Conservation (phyloP, 2,113 vertebrate genomes). For the Coryphaenoides rupestris region DNA sequence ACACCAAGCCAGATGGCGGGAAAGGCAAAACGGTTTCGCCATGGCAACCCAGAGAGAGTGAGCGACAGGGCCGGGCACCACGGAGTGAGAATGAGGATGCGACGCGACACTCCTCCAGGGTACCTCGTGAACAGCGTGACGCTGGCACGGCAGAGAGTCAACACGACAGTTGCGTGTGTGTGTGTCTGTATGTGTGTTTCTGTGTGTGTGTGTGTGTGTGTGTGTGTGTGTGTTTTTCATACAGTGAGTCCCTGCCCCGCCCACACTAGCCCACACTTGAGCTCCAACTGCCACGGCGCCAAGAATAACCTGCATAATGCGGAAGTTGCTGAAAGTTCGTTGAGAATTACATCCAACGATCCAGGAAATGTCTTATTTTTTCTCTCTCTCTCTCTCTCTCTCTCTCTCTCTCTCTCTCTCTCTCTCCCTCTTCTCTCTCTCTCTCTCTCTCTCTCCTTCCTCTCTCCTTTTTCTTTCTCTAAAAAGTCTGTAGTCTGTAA, state of each 20-base stretch:
- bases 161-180: too few species aligned
- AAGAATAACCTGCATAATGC: conserved; percentile 22
- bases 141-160: conserved; percentile 54
- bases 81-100: conserved; percentile 60
- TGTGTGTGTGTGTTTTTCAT: too few species aligned
- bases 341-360: conserved; percentile 20
- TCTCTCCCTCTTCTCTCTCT: too few species aligned
- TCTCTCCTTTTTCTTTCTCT: too few species aligned
- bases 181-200: too few species aligned
- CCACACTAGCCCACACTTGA: conserved; percentile 15
- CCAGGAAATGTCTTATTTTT: conserved; percentile 33
- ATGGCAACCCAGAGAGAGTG: conserved; percentile 51
- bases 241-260: too few species aligned
- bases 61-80: conserved; percentile 54
- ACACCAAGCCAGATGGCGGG: conserved; percentile 42
- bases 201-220: too few species aligned
- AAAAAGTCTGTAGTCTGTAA: conserved; percentile 19
- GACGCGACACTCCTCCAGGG: conserved; percentile 59
- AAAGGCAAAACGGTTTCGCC: conserved; percentile 56
- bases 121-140: conserved; percentile 59
- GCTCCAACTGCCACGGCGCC: conserved; percentile 45
- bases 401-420: too few species aligned
- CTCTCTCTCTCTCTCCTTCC: too few species aligned
- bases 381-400: background rate
- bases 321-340: conserved; percentile 25